phyloP scores from a whole-genome alignment of 2,888 invertebrate genomes.

The Epistrophella euchroma region DNA sequence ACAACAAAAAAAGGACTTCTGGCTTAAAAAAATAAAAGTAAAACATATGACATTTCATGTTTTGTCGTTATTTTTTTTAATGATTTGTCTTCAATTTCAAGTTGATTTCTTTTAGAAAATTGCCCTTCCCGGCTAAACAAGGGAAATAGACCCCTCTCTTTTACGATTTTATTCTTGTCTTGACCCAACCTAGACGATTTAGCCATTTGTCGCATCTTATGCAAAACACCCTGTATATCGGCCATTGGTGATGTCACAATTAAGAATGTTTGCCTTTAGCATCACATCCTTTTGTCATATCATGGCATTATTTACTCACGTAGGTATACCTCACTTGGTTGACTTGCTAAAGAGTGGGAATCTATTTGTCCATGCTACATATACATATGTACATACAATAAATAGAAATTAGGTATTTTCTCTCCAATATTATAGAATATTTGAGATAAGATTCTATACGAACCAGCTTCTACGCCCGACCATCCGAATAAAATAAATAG shows the following conservation, averaged over 20 bases:
- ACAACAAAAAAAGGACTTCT: no score
- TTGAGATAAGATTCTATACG: background rate
- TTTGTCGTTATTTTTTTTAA: no score
- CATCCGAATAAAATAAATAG: constrained; percentile 1
- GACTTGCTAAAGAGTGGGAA: constrained; percentile 29
- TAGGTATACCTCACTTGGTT: constrained; percentile 1
- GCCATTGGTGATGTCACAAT: constrained; percentile 34
- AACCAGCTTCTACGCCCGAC: background rate
- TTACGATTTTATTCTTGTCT: no score
- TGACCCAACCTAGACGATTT: no score
- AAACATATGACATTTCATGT: no score
- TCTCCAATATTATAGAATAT: constrained; percentile 11
- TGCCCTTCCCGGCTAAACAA: no score
- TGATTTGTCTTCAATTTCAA: no score
- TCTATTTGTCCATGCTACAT: constrained; percentile 8
- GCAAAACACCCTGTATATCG: background rate
- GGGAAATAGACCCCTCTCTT: no score
- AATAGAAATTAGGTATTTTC: background rate
- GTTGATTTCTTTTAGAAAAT: no score
- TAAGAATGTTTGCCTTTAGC: constrained; percentile 31
- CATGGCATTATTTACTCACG: constrained; percentile 36
- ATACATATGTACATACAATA: background rate
- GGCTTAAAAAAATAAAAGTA: no score
- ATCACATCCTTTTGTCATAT: constrained; percentile 32
- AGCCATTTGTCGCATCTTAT: no score